Conservation (phyloP, 2,113 vertebrate genomes). For the Larimichthys crocea region DNA sequence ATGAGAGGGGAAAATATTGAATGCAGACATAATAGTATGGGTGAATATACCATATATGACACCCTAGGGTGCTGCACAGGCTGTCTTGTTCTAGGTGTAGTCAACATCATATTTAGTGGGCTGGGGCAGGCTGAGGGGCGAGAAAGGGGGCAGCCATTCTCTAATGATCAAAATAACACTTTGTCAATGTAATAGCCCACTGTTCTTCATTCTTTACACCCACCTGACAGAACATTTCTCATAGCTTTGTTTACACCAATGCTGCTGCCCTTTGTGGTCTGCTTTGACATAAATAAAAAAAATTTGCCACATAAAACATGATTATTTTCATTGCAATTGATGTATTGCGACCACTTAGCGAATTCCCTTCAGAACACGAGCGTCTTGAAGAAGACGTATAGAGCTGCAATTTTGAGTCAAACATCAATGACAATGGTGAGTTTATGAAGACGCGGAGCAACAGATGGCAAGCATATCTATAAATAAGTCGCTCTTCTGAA, state of each 20-base stretch:
- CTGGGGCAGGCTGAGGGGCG: conserved; percentile 54
- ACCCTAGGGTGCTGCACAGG: conserved; percentile 36
- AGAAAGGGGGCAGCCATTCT: conserved; percentile 55
- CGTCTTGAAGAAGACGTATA: conserved; percentile 24
- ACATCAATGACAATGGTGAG: conserved; percentile 38
- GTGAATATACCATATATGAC: conserved; percentile 26
- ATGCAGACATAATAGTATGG: conserved; percentile 18
- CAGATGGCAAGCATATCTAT: conserved; percentile 86
- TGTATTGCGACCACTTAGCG: conserved; percentile 52
- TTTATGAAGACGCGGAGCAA: conserved; percentile 68
- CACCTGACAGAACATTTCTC: conserved; percentile 61
- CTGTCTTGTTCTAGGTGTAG: conserved; percentile 47
- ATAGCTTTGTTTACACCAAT: conserved; percentile 49
- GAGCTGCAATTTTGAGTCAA: conserved; percentile 39
- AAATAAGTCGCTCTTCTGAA: conserved; percentile 83
- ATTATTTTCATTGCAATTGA: conserved; percentile 61
- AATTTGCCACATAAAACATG: conserved; percentile 37
- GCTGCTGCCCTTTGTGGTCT: conserved; percentile 49
- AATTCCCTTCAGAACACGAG: conserved; percentile 2
- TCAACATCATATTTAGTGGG: conserved; percentile 73
- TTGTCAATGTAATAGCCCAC: conserved; percentile 72
- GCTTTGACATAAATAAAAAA: conserved; percentile 51
- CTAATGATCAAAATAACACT: conserved; percentile 73
- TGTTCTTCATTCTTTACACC: conserved; percentile 57
- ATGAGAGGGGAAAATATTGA: background rate